Percentiles rank a stretch among this genome's conserved stretches.
Evolutionary conservation across 2,888 invertebrate genomes (phyloP).

Genomic region (Drosophila pseudotalamancana): DNA sequence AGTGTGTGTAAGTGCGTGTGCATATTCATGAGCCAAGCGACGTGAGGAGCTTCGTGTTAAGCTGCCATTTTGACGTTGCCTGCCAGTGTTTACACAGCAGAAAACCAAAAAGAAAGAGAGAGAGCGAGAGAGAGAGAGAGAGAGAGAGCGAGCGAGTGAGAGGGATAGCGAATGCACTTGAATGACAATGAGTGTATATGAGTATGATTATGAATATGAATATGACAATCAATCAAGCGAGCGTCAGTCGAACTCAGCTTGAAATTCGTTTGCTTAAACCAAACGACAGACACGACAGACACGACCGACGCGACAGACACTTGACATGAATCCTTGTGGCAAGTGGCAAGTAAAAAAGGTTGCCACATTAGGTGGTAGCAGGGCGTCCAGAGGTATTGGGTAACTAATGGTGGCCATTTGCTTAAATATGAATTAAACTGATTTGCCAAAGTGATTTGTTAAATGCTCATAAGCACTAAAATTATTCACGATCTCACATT

Average conservation of each 20-base stretch:
- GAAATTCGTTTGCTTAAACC: conserved; percentile 45
- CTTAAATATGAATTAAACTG: conserved; percentile 26
- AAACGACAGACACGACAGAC: conserved; percentile 7
- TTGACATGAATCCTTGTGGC: conserved; percentile 55
- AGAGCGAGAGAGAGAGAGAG: neutral
- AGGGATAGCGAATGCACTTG: conserved; percentile 36
- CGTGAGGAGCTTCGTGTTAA: conserved; percentile 69
- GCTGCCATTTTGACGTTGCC: conserved; percentile 72
- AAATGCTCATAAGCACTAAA: too few species aligned
- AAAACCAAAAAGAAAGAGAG: neutral
- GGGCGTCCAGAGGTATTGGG: neutral
- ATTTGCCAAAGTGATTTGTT: conserved; percentile 17
- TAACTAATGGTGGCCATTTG: neutral
- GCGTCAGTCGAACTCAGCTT: conserved; percentile 53
- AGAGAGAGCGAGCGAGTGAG: neutral
- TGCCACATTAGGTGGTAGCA: conserved; percentile 2
- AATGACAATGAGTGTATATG: conserved; percentile 52
- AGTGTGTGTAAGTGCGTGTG: conserved; percentile 56
- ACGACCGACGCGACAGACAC: conserved; percentile 33
- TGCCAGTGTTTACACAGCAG: conserved; percentile 57
- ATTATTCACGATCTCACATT: too few species aligned
- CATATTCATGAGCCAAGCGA: conserved; percentile 71
- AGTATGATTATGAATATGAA: conserved; percentile 63
- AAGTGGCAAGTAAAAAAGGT: conserved; percentile 26
- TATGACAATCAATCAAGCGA: conserved; percentile 69